A percentile compares a stretch with the other conserved stretches of the same genome.
Evolutionary conservation across 2,797 vertebrate genomes (phyloP).

Genomic region (Spea hammondii): DNA sequence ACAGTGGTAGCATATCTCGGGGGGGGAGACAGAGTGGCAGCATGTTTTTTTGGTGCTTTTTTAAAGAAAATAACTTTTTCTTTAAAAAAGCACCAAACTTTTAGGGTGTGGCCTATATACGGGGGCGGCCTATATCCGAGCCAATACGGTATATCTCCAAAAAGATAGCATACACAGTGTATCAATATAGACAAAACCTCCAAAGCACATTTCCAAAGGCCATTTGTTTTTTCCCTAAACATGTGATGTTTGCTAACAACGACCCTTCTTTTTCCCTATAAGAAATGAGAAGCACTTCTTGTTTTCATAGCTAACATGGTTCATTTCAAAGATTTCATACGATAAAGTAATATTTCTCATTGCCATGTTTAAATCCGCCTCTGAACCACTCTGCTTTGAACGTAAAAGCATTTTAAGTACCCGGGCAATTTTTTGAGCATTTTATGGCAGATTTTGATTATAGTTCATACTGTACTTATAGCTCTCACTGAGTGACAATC

Average conservation of each 20-base stretch:
- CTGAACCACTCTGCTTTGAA: neutral
- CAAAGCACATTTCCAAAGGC: no score
- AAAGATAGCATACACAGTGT: no score
- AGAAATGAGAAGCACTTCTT: neutral
- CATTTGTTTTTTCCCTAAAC: neutral
- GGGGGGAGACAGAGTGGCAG: no score
- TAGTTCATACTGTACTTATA: neutral
- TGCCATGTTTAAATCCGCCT: neutral
- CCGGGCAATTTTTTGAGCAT: neutral
- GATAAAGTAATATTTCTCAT: neutral
- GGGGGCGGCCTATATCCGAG: no score
- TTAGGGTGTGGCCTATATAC: no score
- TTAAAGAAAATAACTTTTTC: no score
- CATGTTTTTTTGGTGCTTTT: no score
- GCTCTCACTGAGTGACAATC: conserved; percentile 4
- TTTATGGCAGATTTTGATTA: neutral
- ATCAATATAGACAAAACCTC: no score
- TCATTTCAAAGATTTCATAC: neutral
- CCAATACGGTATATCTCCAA: no score
- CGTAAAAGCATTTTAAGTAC: conserved; percentile 7
- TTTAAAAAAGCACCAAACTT: no score
- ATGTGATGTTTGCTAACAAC: neutral
- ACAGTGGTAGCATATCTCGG: no score
- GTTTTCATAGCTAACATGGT: neutral
- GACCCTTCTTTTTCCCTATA: neutral